Conservation (phyloP, 92 coral and sea anemone species). For the Heteractis magnifica region DNA sequence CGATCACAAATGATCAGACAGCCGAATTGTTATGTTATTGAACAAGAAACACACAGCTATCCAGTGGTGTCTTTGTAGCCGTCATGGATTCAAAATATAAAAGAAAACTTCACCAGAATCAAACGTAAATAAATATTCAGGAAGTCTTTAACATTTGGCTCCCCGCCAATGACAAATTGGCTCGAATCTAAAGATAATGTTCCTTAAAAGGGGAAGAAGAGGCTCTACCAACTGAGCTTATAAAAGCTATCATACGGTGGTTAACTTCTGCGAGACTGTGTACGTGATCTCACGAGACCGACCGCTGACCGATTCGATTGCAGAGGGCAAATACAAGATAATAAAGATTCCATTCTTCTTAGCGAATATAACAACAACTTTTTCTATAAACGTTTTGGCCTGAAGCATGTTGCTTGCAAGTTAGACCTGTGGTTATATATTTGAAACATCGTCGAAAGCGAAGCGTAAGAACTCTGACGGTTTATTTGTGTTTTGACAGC, state of each 20-base stretch:
- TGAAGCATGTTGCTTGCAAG: not conserved
- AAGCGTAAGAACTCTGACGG: not conserved
- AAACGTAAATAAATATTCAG: not conserved
- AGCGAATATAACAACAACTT: not conserved
- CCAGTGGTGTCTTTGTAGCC: not conserved
- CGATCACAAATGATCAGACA: not conserved
- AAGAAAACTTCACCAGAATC: not conserved
- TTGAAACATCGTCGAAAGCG: not conserved
- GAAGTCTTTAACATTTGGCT: not conserved
- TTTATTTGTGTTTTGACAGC: constrained; percentile 5
- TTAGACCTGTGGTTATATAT: not conserved
- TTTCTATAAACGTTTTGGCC: not conserved
- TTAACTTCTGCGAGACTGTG: not conserved
- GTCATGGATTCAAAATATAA: not conserved
- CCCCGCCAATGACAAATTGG: not conserved
- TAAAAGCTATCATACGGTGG: not conserved
- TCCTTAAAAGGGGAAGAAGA: not conserved
- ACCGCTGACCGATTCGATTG: not conserved
- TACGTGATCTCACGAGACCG: not conserved
- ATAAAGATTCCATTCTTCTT: not conserved
- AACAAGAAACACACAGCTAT: not conserved
- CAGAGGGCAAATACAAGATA: not conserved
- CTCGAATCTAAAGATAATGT: not conserved
- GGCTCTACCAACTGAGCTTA: not conserved
- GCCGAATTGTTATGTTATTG: not conserved